Evolutionary conservation across 2,113 vertebrate species (phyloP), one percentile per base, ranked within the genome.

Genomic region (Anoura caudifer): DNA sequence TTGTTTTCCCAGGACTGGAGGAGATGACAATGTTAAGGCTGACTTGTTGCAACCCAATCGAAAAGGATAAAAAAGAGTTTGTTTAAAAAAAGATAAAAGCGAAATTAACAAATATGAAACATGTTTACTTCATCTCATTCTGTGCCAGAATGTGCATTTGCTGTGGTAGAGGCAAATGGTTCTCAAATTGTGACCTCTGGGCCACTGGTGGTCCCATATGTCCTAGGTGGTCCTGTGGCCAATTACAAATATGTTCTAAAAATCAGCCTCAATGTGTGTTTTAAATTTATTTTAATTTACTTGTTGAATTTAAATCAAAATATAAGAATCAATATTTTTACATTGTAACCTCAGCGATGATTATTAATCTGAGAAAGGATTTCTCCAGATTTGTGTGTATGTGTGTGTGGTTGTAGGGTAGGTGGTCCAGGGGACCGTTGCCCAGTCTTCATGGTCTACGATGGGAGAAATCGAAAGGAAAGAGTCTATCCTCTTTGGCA

Each of bases 291-390:
- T 96, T 90, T 93, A 85, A 92, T 91, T 93, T 76, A 28, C 54
- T 97, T 85, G 67, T 67, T 97, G 87, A 88, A 82, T 72, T 89
- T 95, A 96, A 93, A 86, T 83, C 79, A 87, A 87, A 95, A 75
- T 75, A 59, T 19, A 59, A 77, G 84, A 95, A 95, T 86, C 56
- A 95, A 89, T 70, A 93, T 82, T 97, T 96, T 96, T 41, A 90
- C 54, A 72, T 33, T 41, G 33, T 80, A 97, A 90, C 81, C 70
- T 92, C 75, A 94, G 85, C 45, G 83, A 84, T 84, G 88, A 83
- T 86, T 76, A 95, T 94, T 94, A 95, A 90, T 82, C 77, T 90
- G 63, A 83, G 70, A 90, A 94, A 79, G 67, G n/a, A 93, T 79
- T 83, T 80, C n/a, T 75, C 56, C 79, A 52, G 77, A 85, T 41